A percentile compares a stretch with the other conserved stretches of the same genome.
phyloP scores from a whole-genome alignment of 2,113 vertebrate genomes.

The Elaphurus davidianus region DNA sequence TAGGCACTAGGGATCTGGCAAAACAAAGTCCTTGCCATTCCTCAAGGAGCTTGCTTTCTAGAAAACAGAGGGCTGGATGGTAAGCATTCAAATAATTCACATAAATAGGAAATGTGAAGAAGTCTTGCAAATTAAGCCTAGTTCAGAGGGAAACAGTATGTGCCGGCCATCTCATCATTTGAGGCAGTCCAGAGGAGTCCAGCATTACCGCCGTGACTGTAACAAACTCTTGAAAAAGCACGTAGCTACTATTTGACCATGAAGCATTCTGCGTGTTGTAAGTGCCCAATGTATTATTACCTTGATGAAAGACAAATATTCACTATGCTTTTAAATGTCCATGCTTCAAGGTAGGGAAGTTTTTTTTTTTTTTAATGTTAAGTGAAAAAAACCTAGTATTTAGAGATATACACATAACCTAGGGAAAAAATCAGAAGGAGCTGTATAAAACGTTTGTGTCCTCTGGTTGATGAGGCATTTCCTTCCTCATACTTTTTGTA shows the following conservation, averaged over 20 bases:
- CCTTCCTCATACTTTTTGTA: not conserved
- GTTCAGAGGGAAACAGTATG: not conserved
- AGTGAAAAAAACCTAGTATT: conserved; percentile 4
- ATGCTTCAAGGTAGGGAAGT: not conserved
- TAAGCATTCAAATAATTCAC: not conserved
- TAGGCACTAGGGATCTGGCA: not conserved
- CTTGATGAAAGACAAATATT: not conserved
- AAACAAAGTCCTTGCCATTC: not conserved
- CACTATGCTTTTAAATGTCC: not conserved
- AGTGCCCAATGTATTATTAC: not conserved
- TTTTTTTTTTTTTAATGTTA: not conserved
- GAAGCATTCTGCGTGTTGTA: not conserved
- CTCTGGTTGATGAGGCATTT: conserved; percentile 35
- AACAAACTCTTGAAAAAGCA: not conserved
- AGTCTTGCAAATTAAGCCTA: not conserved
- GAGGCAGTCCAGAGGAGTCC: not conserved
- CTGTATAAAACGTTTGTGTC: not conserved
- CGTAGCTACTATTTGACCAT: not conserved
- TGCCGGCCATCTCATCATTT: not conserved
- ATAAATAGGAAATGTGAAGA: not conserved
- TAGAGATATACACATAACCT: not conserved
- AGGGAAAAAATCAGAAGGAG: not conserved
- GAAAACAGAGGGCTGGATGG: not conserved
- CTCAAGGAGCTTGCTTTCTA: not conserved
- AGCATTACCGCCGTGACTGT: not conserved